Percentiles rank a stretch among this genome's conserved stretches.
Evolutionary conservation across 2,113 vertebrate genomes (phyloP).

Genomic region (Vulpes vulpes): DNA sequence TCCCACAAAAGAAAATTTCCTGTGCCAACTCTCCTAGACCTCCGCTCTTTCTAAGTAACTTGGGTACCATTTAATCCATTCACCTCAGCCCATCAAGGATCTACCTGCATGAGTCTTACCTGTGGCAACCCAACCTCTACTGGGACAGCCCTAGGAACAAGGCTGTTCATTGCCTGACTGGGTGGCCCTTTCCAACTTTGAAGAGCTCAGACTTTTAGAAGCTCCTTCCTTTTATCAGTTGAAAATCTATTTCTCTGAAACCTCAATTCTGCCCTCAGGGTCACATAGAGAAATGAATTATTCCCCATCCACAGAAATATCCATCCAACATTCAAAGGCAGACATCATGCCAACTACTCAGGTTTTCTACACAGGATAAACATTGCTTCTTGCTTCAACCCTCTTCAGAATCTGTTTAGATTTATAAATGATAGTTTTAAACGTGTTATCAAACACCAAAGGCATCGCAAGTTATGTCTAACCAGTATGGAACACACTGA

Average conservation of each 20-base stretch:
- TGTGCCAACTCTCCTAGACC: neutral
- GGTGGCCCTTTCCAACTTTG: neutral
- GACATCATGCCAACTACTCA: neutral
- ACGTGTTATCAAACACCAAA: neutral
- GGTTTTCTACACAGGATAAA: neutral
- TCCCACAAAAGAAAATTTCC: neutral
- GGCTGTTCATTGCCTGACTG: neutral
- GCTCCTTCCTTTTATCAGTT: neutral
- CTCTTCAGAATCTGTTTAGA: neutral
- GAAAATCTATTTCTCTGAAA: neutral
- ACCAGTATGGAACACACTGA: accelerated
- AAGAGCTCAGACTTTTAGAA: neutral
- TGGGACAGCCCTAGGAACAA: neutral
- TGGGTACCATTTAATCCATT: neutral
- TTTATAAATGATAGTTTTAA: too few relatives aligned
- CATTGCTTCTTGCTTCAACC: too few relatives aligned
- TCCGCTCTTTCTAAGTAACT: neutral
- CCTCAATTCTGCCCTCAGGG: neutral
- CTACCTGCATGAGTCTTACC: neutral
- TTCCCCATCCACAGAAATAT: neutral
- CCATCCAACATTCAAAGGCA: neutral
- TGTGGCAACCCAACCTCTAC: accelerated
- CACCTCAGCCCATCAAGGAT: neutral
- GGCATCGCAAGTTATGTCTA: accelerated
- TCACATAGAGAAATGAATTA: neutral